phyloP scores from a whole-genome alignment of 1,140 invertebrate genomes.

The Oppia nitens region DNA sequence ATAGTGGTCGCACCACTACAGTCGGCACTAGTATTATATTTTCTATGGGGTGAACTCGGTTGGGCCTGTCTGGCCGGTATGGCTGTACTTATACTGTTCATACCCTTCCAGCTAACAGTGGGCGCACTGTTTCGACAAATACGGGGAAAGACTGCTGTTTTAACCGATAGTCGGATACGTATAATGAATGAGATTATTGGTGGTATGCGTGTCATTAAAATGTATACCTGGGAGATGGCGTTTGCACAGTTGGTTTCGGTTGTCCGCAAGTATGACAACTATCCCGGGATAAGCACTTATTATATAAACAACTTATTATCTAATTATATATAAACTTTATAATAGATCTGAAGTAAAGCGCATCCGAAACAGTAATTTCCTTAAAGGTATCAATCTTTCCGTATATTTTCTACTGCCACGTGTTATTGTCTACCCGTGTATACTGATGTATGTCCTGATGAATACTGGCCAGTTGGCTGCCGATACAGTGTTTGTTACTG shows the following conservation, averaged over 20 bases:
- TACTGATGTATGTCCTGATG: constrained; percentile 45
- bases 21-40: constrained; percentile 12
- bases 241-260: constrained; percentile 46
- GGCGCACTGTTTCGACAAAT: constrained; percentile 12
- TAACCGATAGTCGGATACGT: constrained; percentile 63
- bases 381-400: constrained; percentile 43
- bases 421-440: constrained; percentile 48
- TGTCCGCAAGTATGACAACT: constrained; percentile 34
- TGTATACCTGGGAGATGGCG: too few species aligned
- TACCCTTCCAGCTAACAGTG: constrained; percentile 18
- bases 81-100: constrained; percentile 14
- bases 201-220: too few species aligned
- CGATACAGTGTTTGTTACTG: constrained; percentile 53
- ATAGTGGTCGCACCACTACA: constrained; percentile 18
- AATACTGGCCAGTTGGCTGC: constrained; percentile 44
- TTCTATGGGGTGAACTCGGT: constrained; percentile 16
- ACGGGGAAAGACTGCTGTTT: constrained; percentile 43
- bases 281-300: too few species aligned
- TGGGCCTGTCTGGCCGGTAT: constrained; percentile 27
- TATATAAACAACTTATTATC: neutral
- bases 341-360: constrained; percentile 23
- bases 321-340: neutral
- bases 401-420: constrained; percentile 35
- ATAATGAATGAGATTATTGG: constrained; percentile 81
- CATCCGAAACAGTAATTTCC: constrained; percentile 43